These are phyloP conservation scores for Drosophila nr. perissopoda DNA, from an alignment of 2,888 invertebrate species.

Conservation along the genomic window DNA sequence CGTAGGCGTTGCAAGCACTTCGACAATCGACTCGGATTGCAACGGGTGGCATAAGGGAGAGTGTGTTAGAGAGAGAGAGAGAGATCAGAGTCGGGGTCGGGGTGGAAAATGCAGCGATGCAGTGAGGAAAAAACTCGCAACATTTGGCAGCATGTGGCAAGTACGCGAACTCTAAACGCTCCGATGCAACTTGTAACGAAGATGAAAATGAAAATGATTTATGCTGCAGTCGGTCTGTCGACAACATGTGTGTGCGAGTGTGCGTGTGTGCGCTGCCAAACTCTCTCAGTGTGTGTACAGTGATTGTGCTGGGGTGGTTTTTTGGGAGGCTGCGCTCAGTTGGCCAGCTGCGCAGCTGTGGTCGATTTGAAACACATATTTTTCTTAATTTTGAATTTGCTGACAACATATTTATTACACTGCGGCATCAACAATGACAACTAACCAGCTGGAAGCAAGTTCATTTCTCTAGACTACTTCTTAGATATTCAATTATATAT, in stretches of 20 bases:
- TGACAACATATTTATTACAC: slow-evolving; percentile 73
- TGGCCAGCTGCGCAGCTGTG: slow-evolving; percentile 50
- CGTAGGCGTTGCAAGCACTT: slow-evolving; percentile 51
- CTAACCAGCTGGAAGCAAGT: slow-evolving; percentile 14
- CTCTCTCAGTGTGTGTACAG: slow-evolving; percentile 8
- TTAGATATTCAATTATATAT: background rate
- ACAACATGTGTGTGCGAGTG: background rate
- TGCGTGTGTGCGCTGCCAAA: slow-evolving; percentile 28
- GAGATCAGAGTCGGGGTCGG: background rate
- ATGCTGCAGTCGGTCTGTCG: slow-evolving; percentile 60
- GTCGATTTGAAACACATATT: slow-evolving; percentile 66
- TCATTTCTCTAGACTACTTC: background rate
- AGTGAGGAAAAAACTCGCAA: slow-evolving; percentile 40
- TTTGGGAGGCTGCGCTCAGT: slow-evolving; percentile 25
- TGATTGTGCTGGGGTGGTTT: background rate
- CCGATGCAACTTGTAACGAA: slow-evolving; percentile 74
- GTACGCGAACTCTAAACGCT: slow-evolving; percentile 73
- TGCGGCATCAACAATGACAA: slow-evolving; percentile 25
- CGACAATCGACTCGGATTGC: slow-evolving; percentile 28
- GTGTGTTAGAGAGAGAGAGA: background rate
- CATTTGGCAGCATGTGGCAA: slow-evolving; percentile 81
- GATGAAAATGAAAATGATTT: slow-evolving; percentile 70
- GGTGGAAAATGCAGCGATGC: slow-evolving; percentile 54
- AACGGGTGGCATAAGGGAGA: slow-evolving; percentile 11
- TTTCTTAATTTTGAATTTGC: slow-evolving; percentile 64